Conservation (phyloP, 2,888 invertebrate species). For the Acleris sparsana region DNA sequence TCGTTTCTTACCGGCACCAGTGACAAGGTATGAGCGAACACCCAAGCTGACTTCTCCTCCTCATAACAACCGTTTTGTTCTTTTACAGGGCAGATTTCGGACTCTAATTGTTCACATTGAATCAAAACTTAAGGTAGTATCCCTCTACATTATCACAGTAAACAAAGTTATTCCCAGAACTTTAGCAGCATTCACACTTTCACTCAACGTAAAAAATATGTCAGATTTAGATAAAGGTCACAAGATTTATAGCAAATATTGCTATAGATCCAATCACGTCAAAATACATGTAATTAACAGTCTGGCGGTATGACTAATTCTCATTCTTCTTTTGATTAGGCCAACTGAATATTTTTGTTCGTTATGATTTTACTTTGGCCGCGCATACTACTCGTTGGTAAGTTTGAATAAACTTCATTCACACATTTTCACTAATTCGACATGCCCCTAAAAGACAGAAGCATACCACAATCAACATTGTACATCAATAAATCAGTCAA, state of each 20-base stretch:
- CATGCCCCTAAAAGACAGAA: slow-evolving; percentile 16
- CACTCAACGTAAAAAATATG: slow-evolving; percentile 52
- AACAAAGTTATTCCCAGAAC: slow-evolving; percentile 67
- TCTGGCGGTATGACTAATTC: slow-evolving; percentile 2
- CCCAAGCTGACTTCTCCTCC: slow-evolving; percentile 81
- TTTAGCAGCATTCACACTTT: slow-evolving; percentile 55
- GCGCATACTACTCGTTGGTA: slow-evolving; percentile 17
- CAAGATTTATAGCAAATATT: slow-evolving; percentile 32
- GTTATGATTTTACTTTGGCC: slow-evolving; percentile 25
- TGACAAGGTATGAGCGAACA: slow-evolving; percentile 68
- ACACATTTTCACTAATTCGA: slow-evolving; percentile 14
- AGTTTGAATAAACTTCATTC: slow-evolving; percentile 17
- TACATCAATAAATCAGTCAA: slow-evolving; percentile 16
- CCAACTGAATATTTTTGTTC: slow-evolving; percentile 26
- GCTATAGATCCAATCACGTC: slow-evolving; percentile 21
- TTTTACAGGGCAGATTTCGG: slow-evolving; percentile 62
- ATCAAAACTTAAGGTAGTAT: slow-evolving; percentile 64
- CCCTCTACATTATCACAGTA: slow-evolving; percentile 78
- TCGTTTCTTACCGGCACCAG: slow-evolving; percentile 71
- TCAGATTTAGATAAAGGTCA: slow-evolving; percentile 24
- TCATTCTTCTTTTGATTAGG: not conserved
- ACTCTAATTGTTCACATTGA: slow-evolving; percentile 53
- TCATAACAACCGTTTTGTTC: slow-evolving; percentile 68
- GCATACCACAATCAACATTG: slow-evolving; percentile 13
- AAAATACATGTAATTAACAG: slow-evolving; percentile 10